phyloP scores from a whole-genome alignment of 1,140 invertebrate genomes.

The Heliconius congener region DNA sequence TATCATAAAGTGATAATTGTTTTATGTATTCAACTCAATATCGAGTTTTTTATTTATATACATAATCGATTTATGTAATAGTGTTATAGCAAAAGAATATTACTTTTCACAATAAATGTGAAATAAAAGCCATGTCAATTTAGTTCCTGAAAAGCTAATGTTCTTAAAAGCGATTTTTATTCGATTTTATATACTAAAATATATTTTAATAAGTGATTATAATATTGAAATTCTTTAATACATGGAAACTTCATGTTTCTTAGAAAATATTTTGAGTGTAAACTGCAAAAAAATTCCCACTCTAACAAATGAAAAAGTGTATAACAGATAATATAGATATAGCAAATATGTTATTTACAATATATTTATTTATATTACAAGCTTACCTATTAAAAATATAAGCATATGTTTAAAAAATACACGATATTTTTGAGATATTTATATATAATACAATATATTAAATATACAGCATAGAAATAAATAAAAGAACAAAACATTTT shows the following conservation, averaged over 20 bases:
- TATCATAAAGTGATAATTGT: background rate
- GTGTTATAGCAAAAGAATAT: background rate
- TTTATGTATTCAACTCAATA: background rate
- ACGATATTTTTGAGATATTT: background rate
- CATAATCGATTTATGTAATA: background rate
- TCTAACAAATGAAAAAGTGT: background rate
- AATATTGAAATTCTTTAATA: too few species aligned
- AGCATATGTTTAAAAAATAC: background rate
- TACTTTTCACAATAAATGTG: background rate
- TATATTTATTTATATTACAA: too few species aligned
- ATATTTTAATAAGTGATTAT: too few species aligned
- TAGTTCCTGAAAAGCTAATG: background rate
- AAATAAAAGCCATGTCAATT: background rate
- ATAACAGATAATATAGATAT: background rate
- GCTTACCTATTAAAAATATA: too few species aligned
- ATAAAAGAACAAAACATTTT: background rate
- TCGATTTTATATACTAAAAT: background rate
- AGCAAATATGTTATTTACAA: background rate
- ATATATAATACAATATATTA: background rate
- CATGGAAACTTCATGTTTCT: too few species aligned
- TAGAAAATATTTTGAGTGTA: background rate
- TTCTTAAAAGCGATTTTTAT: background rate
- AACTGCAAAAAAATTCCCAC: background rate
- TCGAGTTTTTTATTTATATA: background rate
- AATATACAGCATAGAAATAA: background rate